These are phyloP conservation scores for Drosophila quasianomalipes DNA, from an alignment of 2,888 invertebrate genomes.

Conservation along the genomic window DNA sequence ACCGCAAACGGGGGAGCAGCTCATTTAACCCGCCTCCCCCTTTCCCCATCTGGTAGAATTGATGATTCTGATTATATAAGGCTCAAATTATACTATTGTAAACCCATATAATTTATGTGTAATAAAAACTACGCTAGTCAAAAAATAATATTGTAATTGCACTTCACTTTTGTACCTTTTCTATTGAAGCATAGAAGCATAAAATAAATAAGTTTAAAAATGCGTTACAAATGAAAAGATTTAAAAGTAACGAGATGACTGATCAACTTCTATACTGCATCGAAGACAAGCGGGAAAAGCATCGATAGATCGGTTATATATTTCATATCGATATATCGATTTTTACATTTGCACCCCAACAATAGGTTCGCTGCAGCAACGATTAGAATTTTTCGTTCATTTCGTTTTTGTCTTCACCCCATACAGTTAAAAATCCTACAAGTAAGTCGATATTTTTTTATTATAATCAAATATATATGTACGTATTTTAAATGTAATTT, in stretches of 20 bases:
- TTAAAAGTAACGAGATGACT: neutral
- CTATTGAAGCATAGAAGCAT: neutral
- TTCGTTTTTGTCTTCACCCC: conserved; percentile 84
- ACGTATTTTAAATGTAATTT: neutral
- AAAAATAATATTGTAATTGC: conserved; percentile 22
- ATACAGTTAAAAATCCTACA: conserved; percentile 83
- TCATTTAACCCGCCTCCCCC: conserved; percentile 18
- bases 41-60: conserved; percentile 25
- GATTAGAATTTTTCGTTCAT: conserved; percentile 79
- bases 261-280: neutral
- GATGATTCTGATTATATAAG: conserved; percentile 49
- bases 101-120: conserved; percentile 65
- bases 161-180: neutral
- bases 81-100: conserved; percentile 73
- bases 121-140: conserved; percentile 76
- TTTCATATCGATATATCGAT: conserved; percentile 5
- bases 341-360: neutral
- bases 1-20: conserved; percentile 14
- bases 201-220: neutral
- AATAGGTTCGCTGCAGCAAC: neutral
- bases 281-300: neutral
- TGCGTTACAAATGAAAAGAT: neutral
- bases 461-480: neutral
- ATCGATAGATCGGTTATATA: conserved; percentile 8
- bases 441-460: conserved; percentile 69